phyloP scores from a whole-genome alignment of 1,140 invertebrate species.

The Ceratina calcarata region DNA sequence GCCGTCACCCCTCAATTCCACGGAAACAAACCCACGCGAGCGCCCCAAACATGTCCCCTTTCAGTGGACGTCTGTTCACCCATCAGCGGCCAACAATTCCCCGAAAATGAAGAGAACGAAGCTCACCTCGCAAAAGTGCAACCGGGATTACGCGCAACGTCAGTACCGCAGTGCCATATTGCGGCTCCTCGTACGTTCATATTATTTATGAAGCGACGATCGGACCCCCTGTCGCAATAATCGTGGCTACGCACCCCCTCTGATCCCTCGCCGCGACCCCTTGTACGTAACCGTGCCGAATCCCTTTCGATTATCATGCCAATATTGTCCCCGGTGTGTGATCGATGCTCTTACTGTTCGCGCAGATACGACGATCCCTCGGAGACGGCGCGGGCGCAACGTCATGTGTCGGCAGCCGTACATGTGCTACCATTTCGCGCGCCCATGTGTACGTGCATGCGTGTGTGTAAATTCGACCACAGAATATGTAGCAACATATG shows the following conservation, averaged over 20 bases:
- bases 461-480: constrained; percentile 58
- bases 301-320: constrained; percentile 72
- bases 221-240: constrained; percentile 22
- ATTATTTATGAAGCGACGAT: constrained; percentile 43
- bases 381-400: constrained; percentile 28
- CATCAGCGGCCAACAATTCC: background rate
- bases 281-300: constrained; percentile 66
- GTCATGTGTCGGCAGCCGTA: constrained; percentile 33
- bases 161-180: constrained; percentile 24
- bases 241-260: constrained; percentile 8
- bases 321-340: constrained; percentile 70
- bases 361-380: constrained; percentile 61
- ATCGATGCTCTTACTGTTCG: constrained; percentile 68
- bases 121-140: background rate
- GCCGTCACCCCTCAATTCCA: background rate
- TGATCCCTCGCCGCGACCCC: constrained; percentile 15
- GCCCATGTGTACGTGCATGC: constrained; percentile 8
- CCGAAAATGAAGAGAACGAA: constrained; percentile 27
- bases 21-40: background rate
- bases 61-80: constrained; percentile 9
- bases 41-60: background rate
- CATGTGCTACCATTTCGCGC: constrained; percentile 7
- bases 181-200: constrained; percentile 14
- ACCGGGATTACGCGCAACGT: background rate
- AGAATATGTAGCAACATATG: constrained; percentile 60